These are phyloP conservation scores for Tachyglossus aculeatus DNA, from an alignment of 2,797 vertebrate genomes.

Conservation along the genomic window DNA sequence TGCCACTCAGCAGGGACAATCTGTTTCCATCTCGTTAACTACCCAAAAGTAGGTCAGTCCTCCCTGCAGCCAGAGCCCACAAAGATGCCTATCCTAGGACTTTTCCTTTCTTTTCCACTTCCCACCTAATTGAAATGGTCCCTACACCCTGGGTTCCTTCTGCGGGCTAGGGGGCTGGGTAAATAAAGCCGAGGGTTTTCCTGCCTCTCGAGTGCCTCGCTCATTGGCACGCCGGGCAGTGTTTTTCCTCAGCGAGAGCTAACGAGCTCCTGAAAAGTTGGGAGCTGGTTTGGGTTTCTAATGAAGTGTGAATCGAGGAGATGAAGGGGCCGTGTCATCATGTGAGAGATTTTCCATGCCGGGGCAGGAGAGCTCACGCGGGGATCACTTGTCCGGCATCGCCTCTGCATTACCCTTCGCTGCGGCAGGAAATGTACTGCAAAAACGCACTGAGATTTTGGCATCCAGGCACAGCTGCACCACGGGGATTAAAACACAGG, in stretches of 20 bases:
- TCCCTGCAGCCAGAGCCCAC: too few species aligned
- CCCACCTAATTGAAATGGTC: not conserved
- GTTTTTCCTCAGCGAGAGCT: constrained; percentile 36
- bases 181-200: constrained; percentile 8
- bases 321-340: constrained; percentile 67
- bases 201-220: constrained; percentile 39
- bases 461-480: constrained; percentile 6
- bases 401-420: constrained; percentile 5
- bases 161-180: constrained; percentile 6
- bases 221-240: constrained; percentile 31
- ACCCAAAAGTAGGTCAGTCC: too few species aligned
- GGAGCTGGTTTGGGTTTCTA: constrained; percentile 59
- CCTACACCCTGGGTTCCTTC: constrained; percentile 1
- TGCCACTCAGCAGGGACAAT: too few species aligned
- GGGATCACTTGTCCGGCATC: constrained; percentile 1
- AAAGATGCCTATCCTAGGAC: too few species aligned
- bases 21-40: too few species aligned
- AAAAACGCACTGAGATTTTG: constrained; percentile 38
- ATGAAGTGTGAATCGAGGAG: constrained; percentile 60
- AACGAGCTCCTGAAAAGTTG: constrained; percentile 65
- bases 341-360: constrained; percentile 49
- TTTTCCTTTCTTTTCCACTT: not conserved
- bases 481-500: constrained; percentile 25
- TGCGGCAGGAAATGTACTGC: constrained; percentile 14
- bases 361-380: constrained; percentile 8